phyloP scores from a whole-genome alignment of 2,888 invertebrate genomes.

The Drosophila anomalata region DNA sequence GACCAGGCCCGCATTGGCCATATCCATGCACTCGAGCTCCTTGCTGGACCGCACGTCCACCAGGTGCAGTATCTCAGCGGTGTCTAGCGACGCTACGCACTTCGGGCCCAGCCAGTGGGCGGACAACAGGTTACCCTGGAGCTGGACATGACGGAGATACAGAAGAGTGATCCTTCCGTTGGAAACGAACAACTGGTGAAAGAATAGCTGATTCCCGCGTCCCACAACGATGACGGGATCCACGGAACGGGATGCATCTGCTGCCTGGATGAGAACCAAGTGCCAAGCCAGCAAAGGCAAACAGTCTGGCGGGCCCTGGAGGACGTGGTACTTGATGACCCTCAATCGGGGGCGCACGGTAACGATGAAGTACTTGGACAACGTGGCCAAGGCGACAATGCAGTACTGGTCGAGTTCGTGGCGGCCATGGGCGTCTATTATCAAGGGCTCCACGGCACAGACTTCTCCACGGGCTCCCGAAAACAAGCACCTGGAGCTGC shows the following conservation, averaged over 20 bases:
- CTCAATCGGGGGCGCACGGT: conserved; percentile 90
- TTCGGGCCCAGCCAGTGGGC: conserved; percentile 92
- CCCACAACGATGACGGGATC: conserved; percentile 96
- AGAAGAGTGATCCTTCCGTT: conserved; percentile 86
- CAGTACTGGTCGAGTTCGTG: conserved; percentile 90
- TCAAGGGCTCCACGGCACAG: conserved; percentile 89
- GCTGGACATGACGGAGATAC: conserved; percentile 89
- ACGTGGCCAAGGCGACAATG: conserved; percentile 95
- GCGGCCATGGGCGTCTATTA: conserved; percentile 83
- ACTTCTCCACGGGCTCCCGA: conserved; percentile 99
- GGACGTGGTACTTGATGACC: conserved; percentile 90
- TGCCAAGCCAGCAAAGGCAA: conserved; percentile 97
- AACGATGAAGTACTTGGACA: conserved; percentile 92
- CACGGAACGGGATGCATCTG: conserved; percentile 87
- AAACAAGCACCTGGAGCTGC: conserved; percentile 96
- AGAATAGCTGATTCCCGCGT: conserved; percentile 92
- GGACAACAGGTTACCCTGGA: conserved; percentile 89
- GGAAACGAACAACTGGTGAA: conserved; percentile 88
- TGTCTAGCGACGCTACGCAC: conserved; percentile 93
- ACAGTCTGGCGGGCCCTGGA: conserved; percentile 90
- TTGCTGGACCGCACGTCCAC: conserved; percentile 95
- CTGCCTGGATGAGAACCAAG: conserved; percentile 92
- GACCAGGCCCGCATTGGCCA: conserved; percentile 91
- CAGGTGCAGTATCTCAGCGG: conserved; percentile 92
- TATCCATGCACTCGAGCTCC: conserved; percentile 92